A percentile compares a stretch with the other conserved stretches of the same genome.
Conservation (phyloP, 2,888 invertebrate genomes). For the Subacronicta megacephala region DNA sequence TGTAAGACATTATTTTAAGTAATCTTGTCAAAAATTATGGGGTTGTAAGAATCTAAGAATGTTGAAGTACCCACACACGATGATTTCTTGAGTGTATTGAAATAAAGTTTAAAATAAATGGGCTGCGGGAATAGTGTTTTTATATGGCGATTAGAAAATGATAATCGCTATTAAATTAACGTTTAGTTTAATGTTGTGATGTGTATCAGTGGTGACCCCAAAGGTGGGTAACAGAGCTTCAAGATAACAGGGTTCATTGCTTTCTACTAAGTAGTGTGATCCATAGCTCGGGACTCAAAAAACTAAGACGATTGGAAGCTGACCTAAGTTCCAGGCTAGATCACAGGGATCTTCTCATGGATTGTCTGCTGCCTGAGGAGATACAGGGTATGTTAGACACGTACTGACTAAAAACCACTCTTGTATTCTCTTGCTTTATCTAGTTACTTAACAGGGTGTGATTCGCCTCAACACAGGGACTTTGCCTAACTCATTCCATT, state of each 20-base stretch:
- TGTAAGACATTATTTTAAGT: slow-evolving; percentile 6
- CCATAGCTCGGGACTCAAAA: too few species aligned
- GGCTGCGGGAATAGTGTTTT: slow-evolving; percentile 12
- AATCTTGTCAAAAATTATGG: slow-evolving; percentile 1
- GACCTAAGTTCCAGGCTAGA: too few species aligned
- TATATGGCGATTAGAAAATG: slow-evolving; percentile 37
- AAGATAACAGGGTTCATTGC: slow-evolving; percentile 3
- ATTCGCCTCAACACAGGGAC: too few species aligned
- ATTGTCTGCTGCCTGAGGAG: too few species aligned
- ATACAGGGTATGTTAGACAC: too few species aligned
- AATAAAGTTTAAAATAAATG: slow-evolving; percentile 36
- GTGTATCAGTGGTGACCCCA: slow-evolving; percentile 38
- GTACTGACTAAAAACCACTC: too few species aligned
- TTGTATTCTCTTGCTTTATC: too few species aligned
- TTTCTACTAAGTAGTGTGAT: neutral
- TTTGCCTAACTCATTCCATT: slow-evolving; percentile 1
- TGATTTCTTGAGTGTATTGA: slow-evolving; percentile 43
- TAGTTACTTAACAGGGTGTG: too few species aligned
- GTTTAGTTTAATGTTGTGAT: slow-evolving; percentile 47
- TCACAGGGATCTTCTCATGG: too few species aligned
- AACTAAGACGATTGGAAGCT: too few species aligned
- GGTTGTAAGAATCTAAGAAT: slow-evolving; percentile 9
- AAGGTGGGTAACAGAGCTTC: slow-evolving; percentile 13
- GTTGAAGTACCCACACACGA: slow-evolving; percentile 5
- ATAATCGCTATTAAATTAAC: slow-evolving; percentile 48